Base-by-base conservation (phyloP, 2,888 invertebrate genomes). In the Hypena proboscidalis region DNA sequence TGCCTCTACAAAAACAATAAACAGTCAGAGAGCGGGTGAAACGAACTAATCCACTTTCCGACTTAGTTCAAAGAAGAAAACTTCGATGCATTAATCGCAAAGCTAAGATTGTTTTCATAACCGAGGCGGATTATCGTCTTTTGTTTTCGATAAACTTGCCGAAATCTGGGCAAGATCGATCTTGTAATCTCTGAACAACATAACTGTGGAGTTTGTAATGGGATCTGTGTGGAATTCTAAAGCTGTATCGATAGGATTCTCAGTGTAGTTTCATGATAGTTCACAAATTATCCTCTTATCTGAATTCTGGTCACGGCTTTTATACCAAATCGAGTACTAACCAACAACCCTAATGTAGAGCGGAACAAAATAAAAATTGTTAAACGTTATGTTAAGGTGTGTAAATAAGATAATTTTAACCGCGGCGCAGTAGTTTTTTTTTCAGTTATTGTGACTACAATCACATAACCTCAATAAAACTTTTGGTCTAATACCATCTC, bases 1-100 rank as follows among this genome's bases (percentile, higher is more conserved):
- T 50, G 45, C 34, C n/a, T 62, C 30, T 44, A 45, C 38, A 52
- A 50, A 51, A 66, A 69, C 57, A 63, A 65, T 61, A 66, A 69
- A 61, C 58, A 63, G 13, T 37, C 5, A 26, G 14, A 20, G 31
- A 48, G 20, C 9, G 14, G 58, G 20, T 21, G 31, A 57, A 50
- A 54, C 41, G 42, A 44, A 50, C 52, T 60, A 58, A 68, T 67
- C 58, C 53, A 55, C 49, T 61, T 64, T 60, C 52, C 29, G 34
- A 64, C 35, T 50, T 46, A 57, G 44, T 35, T 53, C 33, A 49
- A 57, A 52, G 47, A 51, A 41, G 30, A 36, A 45, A 50, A 58
- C 51, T 56, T 53, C 50, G 55, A 55, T 58, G 60, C 52, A 55
- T 59, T 56, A 53, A 59, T 58, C 53, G 39, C 63, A 47, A 40